Evolutionary conservation across 2,113 vertebrate genomes (phyloP).

Genomic region (Coreoperca whiteheadi): DNA sequence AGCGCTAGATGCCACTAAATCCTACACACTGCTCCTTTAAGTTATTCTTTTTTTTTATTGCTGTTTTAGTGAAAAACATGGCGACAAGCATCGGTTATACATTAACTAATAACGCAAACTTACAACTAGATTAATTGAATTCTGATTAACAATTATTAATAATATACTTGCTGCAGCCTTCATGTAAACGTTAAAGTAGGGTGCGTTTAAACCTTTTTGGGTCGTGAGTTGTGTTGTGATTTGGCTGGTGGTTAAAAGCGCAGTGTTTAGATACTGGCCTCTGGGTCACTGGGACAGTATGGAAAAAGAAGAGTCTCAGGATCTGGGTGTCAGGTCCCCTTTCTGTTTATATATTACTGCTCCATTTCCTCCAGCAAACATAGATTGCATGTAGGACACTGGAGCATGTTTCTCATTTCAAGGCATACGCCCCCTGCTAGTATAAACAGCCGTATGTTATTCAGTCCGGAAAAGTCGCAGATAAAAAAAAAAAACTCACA

Average conservation of each 20-base stretch:
- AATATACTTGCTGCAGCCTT: neutral
- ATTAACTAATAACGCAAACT: neutral
- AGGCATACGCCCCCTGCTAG: neutral
- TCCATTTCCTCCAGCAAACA: conserved; percentile 70
- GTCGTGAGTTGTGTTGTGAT: neutral
- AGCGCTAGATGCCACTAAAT: too few relatives aligned
- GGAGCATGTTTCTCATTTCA: conserved; percentile 34
- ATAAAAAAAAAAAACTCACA: neutral
- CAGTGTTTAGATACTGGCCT: conserved; percentile 21
- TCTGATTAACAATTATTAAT: neutral
- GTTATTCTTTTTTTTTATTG: too few relatives aligned
- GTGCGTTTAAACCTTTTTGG: too few relatives aligned
- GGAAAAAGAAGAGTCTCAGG: conserved; percentile 30
- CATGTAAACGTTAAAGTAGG: neutral
- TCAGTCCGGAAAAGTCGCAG: neutral
- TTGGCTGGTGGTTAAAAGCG: conserved; percentile 8
- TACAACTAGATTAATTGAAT: neutral
- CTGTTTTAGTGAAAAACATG: too few relatives aligned
- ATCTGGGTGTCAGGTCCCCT: conserved; percentile 35
- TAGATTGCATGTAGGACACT: conserved; percentile 60
- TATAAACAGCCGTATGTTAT: conserved; percentile 18
- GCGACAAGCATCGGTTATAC: too few relatives aligned
- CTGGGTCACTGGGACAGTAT: conserved; percentile 49
- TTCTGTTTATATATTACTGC: conserved; percentile 67
- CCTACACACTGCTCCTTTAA: too few relatives aligned